Base-by-base conservation (phyloP, 2,888 invertebrate species). In the Monoplex corrugatus region DNA sequence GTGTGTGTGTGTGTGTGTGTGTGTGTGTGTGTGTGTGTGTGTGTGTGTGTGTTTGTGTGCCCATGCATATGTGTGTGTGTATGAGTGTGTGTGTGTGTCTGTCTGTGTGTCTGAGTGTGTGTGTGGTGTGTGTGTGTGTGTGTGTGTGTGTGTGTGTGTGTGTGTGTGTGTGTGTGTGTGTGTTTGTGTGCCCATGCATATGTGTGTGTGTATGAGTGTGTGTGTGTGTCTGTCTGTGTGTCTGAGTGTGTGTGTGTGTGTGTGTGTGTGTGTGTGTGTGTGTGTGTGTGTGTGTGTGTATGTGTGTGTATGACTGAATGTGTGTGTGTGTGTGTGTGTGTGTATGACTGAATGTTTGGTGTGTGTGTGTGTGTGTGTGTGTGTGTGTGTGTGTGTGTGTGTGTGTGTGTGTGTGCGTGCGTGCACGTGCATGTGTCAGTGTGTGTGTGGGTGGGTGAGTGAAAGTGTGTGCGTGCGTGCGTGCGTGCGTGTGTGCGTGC, bases 331-430 rank as follows among this genome's bases (percentile, higher is more conserved):
- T 38, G 75, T 75, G 35, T 75, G 35, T 75, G 75, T 75, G 2
- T 75, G 35, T 75, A 0, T 75, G 35, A 38, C 3, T 75, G 35
- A 19, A 16, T 75, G 10, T 23, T 0, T 1, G 50, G 8, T 32
- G 72, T 72, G 72, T 32, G 72, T 35, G 23, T 80, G 75, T 75
- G 75, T 75, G 38, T 35, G 75, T 35, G 75, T 75, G 75, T 75
- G 75, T 43, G 28, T 43, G 43, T 35, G 38, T 75, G 75, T 16
- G 38, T 75, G 75, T 13, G 75, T 35, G 75, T 35, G 75, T 75
- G 75, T 35, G 28, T 72, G 68, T 16, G 68, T 72, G 68, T 23
- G 23, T 23, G 35, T 35, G 75, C 0, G 75, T 75, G 28, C 28
- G 63, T 68, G 3, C 63, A 23, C 28, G 3, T n/a, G n/a, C n/a